Percentiles rank a stretch among this genome's conserved stretches.
Evolutionary conservation across 2,113 vertebrate species (phyloP).

Genomic region (Neodon shergylaensis): DNA sequence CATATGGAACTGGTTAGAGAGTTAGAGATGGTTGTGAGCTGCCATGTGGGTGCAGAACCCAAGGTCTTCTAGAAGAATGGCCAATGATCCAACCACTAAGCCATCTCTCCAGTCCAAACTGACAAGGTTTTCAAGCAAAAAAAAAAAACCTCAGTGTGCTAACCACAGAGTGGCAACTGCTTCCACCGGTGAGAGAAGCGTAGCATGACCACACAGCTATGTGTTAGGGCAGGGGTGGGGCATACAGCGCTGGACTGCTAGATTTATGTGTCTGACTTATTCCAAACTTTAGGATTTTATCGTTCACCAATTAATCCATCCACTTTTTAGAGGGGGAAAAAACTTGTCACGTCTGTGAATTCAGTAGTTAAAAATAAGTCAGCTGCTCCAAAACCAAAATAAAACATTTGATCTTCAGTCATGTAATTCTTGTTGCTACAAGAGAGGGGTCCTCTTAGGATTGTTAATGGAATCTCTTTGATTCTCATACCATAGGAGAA

Average conservation of each 20-base stretch:
- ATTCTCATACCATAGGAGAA: not conserved
- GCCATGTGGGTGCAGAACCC: not conserved
- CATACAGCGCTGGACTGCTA: not conserved
- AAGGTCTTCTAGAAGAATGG: not conserved
- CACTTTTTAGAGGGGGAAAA: not conserved
- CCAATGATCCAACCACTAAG: not conserved
- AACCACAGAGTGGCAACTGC: not conserved
- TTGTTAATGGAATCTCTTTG: not conserved
- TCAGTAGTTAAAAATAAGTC: constrained; percentile 23
- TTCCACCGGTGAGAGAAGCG: not conserved
- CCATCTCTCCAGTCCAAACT: not conserved
- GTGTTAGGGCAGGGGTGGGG: not conserved
- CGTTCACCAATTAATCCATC: not conserved
- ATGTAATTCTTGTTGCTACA: not conserved
- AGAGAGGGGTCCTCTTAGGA: not conserved
- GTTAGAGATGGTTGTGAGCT: not conserved
- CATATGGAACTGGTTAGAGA: not conserved
- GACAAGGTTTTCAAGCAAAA: not conserved
- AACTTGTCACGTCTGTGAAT: not conserved
- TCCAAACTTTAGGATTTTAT: constrained; percentile 6
- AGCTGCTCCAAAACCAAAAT: constrained; percentile 26
- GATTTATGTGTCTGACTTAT: not conserved
- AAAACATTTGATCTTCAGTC: constrained; percentile 24
- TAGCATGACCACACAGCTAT: not conserved
- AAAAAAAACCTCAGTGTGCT: not conserved